Base-by-base conservation (phyloP, 2,113 vertebrate species). In the Pardalotus punctatus region DNA sequence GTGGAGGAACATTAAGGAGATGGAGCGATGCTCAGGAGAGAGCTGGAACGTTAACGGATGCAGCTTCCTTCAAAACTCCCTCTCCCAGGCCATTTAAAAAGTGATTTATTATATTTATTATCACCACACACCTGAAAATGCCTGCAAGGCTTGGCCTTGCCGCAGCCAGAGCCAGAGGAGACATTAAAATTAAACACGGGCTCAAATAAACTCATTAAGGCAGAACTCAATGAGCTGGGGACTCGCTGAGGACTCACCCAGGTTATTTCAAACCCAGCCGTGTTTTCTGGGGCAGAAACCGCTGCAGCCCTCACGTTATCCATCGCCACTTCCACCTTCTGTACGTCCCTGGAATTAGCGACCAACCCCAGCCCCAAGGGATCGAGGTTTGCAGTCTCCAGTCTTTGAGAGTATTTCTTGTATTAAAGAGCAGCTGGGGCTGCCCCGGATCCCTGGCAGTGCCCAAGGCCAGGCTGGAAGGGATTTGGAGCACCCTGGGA, bases 101-200 rank as follows among this genome's bases (percentile, higher is more conserved):
- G 85, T 92, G 86, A 95, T 96, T 94, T 95, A 95, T 97, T 90
- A 20, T 83, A 95, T 96, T 94, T 95, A 95, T 97, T 90, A 20
- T 83, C 92, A 40, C 45, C 67, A 73, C 62, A n/a, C 86, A 93
- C 71, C 95, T 88, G 90, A 93, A 80, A 76, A 71, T 6, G 36
- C 54, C 89, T 74, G 71, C 73, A 43, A 89, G 66, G 61, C 84
- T n/a, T 8, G 64, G 87, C 61, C 40, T 70, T 71, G 64, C 90
- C 29, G 56, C 64, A 85, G 93, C 71, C 90, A 86, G 81, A 27
- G 31, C 28, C 90, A 85, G 81, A 70, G 50, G 54, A 86, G 74
- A 17, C 82, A 40, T 83, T 77, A 54, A 93, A 67, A 40, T 83
- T 77, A 54, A 93, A 67, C 38, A 58, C 22, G 67, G 15, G 71